phyloP scores from a whole-genome alignment of 2,113 vertebrate species.

The Halichoerus grypus region DNA sequence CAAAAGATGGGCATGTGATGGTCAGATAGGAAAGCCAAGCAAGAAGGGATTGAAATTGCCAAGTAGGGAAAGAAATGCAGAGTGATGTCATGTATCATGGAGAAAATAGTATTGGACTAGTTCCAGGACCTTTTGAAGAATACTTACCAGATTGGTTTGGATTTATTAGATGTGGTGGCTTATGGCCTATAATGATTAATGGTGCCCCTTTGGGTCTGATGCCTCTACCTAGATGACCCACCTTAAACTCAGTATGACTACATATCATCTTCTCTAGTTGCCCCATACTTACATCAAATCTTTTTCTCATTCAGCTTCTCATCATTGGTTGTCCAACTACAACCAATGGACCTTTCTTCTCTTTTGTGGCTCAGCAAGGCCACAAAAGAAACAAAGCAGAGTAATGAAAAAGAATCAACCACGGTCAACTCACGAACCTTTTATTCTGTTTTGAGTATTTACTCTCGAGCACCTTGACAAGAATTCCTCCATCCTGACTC shows the following conservation, averaged over 20 bases:
- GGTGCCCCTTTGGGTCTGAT: background rate
- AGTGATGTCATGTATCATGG: background rate
- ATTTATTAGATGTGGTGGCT: background rate
- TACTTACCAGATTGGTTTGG: background rate
- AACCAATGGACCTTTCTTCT: background rate
- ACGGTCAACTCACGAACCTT: background rate
- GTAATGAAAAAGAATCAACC: background rate
- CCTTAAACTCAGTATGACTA: background rate
- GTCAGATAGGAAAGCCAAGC: background rate
- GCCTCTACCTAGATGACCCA: background rate
- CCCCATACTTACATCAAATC: background rate
- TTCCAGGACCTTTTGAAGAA: background rate
- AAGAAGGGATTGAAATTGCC: background rate
- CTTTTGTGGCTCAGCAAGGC: background rate
- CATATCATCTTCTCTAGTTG: background rate
- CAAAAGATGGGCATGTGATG: background rate
- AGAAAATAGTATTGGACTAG: background rate
- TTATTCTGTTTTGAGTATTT: background rate
- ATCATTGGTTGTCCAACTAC: background rate
- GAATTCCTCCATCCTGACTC: background rate
- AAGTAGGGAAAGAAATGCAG: background rate
- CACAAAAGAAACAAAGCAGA: background rate
- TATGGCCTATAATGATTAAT: background rate
- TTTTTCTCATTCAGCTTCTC: background rate
- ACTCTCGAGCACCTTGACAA: background rate